Conservation (phyloP, 2,797 vertebrate species). For the Diglossa cyanea region DNA sequence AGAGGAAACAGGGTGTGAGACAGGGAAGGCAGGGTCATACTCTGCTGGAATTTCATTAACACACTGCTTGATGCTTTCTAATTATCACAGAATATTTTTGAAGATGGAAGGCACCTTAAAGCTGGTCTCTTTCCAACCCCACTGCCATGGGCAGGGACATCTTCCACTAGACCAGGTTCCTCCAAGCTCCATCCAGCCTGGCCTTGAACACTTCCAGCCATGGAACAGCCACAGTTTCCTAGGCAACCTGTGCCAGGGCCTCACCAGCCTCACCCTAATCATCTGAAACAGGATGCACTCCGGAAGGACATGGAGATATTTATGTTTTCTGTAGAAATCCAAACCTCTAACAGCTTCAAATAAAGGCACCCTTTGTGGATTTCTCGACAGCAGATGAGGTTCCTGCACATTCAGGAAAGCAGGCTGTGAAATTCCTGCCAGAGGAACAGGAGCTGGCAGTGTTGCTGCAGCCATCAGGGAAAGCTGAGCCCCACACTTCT, state of each 20-base stretch:
- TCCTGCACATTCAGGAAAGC: background rate
- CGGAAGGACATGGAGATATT: background rate
- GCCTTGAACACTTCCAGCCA: background rate
- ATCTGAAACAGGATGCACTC: background rate
- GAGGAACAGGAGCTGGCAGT: constrained; percentile 13
- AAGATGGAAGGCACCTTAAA: background rate
- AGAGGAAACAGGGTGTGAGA: background rate
- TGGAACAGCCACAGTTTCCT: background rate
- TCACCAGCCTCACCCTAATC: background rate
- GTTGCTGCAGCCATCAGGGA: constrained; percentile 22
- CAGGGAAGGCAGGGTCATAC: background rate
- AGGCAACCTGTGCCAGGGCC: background rate
- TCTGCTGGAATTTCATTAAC: background rate
- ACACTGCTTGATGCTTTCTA: background rate
- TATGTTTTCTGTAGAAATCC: background rate
- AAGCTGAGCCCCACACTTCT: constrained; percentile 20
- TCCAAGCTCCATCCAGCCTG: background rate
- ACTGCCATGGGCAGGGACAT: background rate
- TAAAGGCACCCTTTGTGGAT: background rate
- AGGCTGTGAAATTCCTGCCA: background rate
- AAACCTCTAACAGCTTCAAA: background rate
- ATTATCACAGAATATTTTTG: no score
- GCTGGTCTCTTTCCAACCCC: background rate
- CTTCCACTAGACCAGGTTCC: background rate
- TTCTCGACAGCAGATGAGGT: background rate